Base-by-base conservation (phyloP, 1,140 invertebrate genomes). In the Acromyrmex heyeri region DNA sequence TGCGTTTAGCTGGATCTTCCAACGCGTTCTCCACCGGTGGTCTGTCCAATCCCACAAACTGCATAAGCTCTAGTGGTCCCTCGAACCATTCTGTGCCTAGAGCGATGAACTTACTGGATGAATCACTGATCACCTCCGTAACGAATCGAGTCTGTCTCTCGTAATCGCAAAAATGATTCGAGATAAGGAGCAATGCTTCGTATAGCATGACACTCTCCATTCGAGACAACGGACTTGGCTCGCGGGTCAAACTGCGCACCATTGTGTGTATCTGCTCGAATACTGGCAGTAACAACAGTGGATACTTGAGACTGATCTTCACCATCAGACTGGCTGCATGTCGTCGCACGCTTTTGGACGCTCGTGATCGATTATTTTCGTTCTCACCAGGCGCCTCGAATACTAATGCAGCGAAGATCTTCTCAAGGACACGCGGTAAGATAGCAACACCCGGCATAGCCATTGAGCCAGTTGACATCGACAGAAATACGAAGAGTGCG, bases 291-390 rank as follows among this genome's bases (percentile, higher is more conserved):
- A 98, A 95, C 3, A 98, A 95, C 12, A 98, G 93, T 0, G 98
- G 98, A 95, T 98, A 98, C 92, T 98, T 98, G 61, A 97, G 96
- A 16, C 97, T 98, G 53, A 99, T 97, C 95, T 99, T 99, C 0
- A 99, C 98, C 94, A 99, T 97, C 2, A 98, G 94, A 18, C 98
- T 98, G 44, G 98, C 98, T 1, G 98, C 98, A 95, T 99, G 98
- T 3, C 98, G 96, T 10, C 98, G 95, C 0, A 99, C 97, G 93
- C 98, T 98, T 95, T 98, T 98, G 0, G 98, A 97, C 16, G 97
- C 96, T 83, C 96, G 96, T 10, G 97, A 97, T 65, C 97, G 95
- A 18, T 96, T 96, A 59, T 96, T 95, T 77, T 93, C 93, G 1
- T 92, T 93, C 92, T 97, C 97, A 3, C 95, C 95, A 8, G 96